phyloP scores from a whole-genome alignment of 2,113 vertebrate species.

The Labrus mixtus region DNA sequence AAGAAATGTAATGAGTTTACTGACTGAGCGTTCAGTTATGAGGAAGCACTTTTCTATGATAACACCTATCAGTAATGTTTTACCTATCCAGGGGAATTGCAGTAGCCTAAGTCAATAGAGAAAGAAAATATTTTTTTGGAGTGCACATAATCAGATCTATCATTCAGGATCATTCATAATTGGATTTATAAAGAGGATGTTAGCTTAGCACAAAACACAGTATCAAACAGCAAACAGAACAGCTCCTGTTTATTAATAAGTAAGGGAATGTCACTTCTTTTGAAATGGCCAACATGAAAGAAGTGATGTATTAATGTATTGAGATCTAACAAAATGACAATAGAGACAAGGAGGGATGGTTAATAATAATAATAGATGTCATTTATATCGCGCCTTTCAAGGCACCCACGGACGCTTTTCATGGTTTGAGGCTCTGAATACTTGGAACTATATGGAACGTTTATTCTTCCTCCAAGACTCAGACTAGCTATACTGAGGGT shows the following conservation, averaged over 20 bases:
- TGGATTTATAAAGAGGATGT: background rate
- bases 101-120: no score
- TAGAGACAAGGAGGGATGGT: background rate
- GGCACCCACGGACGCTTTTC: no score
- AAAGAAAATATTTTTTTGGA: background rate
- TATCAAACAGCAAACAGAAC: no score
- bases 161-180: background rate
- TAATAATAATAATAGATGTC: background rate
- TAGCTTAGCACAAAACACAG: background rate
- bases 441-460: background rate
- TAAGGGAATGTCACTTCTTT: background rate
- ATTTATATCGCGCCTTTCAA: no score
- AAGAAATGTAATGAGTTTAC: slow-evolving; percentile 37
- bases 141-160: background rate
- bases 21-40: slow-evolving; percentile 54
- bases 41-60: background rate
- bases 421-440: background rate
- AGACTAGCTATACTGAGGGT: slow-evolving; percentile 30
- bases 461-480: background rate
- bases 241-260: background rate
- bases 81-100: background rate
- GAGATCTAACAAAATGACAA: background rate
- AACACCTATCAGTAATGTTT: background rate
- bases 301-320: background rate
- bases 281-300: background rate